Base-by-base conservation (phyloP, 2,888 invertebrate species). In the Corythucha ciliata region DNA sequence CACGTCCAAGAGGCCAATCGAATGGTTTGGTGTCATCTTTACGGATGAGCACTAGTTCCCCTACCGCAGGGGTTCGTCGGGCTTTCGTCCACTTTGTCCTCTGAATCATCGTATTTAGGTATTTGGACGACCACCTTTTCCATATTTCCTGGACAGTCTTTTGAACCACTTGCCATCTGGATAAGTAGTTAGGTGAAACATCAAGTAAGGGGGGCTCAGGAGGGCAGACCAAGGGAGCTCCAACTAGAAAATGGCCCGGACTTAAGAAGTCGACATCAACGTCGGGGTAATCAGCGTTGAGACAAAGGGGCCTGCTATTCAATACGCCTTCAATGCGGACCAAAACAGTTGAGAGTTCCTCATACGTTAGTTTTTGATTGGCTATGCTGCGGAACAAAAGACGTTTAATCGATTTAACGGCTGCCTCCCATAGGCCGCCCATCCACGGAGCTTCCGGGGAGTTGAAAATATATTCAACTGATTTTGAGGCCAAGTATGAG, bases 101-200 rank as follows among this genome's bases (percentile, higher is more conserved):
- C 18, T 48, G 48, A 14, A 48, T 40, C 18, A 48, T 21, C n/a
- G 48, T 39, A 18, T 48, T 42, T 26, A 45, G 37, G 16, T 45
- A 45, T 33, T 45, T 24, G 6, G 10, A 22, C 20, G 40, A 40
- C 40, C 40, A 45, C 7, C 45, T 20, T 14, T 33, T 29, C 48
- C 40, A 48, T 18, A 48, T 39, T n/a, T 37, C 26, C 21, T 48
- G 48, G 14, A 18, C 16, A 5, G 48, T 33, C 18, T 25, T 36
- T 10, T n/a, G 25, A 2, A 48, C 40, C 2, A 37, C 16, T n/a
- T 37, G 39, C 48, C 48, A 48, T 2, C 48, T 12, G 2, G 25
- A 25, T 18, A 48, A 14, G 26, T 48, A 39, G 6, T 24, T 24
- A 8, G 10, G 22, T 7, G 10, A 8, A 7, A 25, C n/a, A 22